Evolutionary conservation across 2,797 vertebrate species (phyloP), one percentile per base, ranked within the genome.

Genomic region (Sorex maritimensis): DNA sequence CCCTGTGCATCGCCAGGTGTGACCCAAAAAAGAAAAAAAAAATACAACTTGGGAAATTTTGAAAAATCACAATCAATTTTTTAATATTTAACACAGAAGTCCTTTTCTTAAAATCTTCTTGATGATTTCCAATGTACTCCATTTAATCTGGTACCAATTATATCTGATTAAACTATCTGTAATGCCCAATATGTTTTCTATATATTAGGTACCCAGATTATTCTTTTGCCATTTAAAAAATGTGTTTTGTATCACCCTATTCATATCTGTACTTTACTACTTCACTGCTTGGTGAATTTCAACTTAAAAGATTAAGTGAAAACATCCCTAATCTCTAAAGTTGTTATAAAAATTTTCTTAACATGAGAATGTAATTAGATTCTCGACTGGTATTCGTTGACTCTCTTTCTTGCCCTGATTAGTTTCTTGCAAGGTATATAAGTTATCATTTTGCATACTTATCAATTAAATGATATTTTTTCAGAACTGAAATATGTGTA

Each of bases 371-470:
- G 26, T 52, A 80, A 55, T 63, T 63, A 28, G 46, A 44, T 52
- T 7, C 24, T 77, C 58, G 5, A 19, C 58, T 61, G 4, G 13
- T 55, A 55, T 55, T 17, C 17, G 1, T 55, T 12, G 34, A 46
- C 28, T 84, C 69, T 86, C 34, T n/a, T 82, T 41, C 34, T 88
- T 84, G 14, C 24, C 17, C 8, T 46, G 30, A 49, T 88, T 73
- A 78, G 34, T 90, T 11, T 6, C 23, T 77, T 69, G 12, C n/a
- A 41, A 23, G 30, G 87, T 71, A 1, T 24, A 38, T 63, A 49
- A 89, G 44, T 75, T 84, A 52, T 58, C 13, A 58, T 84, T 86
- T 73, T 74, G 23, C 85, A 69, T 75, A n/a, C 28, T 10, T 88
- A 0, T 71, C 26, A 90, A 84, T 90, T 17, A 63, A 80, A 19